Percentiles rank a stretch among this genome's conserved stretches.
Conservation (phyloP, 2,888 invertebrate genomes). For the Cheilosia grossa region DNA sequence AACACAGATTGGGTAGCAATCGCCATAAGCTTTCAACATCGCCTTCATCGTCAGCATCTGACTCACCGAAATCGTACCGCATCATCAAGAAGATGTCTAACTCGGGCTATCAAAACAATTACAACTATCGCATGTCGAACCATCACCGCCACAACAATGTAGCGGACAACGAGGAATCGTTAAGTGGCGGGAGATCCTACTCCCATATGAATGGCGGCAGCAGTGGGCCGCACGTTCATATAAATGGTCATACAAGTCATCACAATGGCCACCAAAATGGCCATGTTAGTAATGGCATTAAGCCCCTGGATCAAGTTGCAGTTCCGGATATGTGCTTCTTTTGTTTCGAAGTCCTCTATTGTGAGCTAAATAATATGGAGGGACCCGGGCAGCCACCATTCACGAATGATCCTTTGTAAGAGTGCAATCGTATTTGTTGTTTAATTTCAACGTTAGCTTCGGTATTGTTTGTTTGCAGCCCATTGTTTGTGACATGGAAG, state of each 20-base stretch:
- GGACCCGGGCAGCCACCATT: slow-evolving; percentile 96
- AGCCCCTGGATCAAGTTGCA: slow-evolving; percentile 86
- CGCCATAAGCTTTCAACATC: slow-evolving; percentile 43
- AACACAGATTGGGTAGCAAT: slow-evolving; percentile 46
- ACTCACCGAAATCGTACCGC: slow-evolving; percentile 26
- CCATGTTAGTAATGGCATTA: slow-evolving; percentile 71
- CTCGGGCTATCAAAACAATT: slow-evolving; percentile 77
- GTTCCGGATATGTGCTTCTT: slow-evolving; percentile 99
- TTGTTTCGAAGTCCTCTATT: slow-evolving; percentile 99
- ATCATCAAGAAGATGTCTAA: slow-evolving; percentile 76
- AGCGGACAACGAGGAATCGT: slow-evolving; percentile 39
- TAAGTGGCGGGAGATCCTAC: slow-evolving; percentile 54
- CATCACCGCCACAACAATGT: slow-evolving; percentile 63
- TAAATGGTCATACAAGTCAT: slow-evolving; percentile 76
- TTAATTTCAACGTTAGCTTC: slow-evolving; percentile 52
- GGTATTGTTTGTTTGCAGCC: slow-evolving; percentile 85
- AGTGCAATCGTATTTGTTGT: slow-evolving; percentile 78
- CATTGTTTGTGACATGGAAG: slow-evolving; percentile 99
- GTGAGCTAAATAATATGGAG: slow-evolving; percentile 96
- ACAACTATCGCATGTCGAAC: slow-evolving; percentile 76
- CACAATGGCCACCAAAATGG: slow-evolving; percentile 82
- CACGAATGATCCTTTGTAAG: slow-evolving; percentile 97
- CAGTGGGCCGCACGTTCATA: slow-evolving; percentile 58
- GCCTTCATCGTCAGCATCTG: slow-evolving; percentile 15
- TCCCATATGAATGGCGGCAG: slow-evolving; percentile 65